These are phyloP conservation scores for Etia nguti DNA, from an alignment of 2,113 vertebrate genomes.

Conservation along the genomic window DNA sequence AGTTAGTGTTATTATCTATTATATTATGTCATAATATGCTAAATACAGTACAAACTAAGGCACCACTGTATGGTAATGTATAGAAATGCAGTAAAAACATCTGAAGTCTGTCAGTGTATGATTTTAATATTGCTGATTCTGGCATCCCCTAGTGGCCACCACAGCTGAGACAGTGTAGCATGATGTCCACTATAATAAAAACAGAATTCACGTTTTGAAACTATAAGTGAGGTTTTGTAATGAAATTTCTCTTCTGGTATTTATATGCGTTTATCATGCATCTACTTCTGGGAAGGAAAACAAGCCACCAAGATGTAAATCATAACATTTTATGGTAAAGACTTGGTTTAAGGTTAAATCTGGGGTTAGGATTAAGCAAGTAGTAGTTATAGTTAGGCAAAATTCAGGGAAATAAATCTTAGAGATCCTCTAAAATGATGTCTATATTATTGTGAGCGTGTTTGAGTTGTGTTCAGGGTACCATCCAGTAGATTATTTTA, in stretches of 20 bases:
- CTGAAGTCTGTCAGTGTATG: neutral
- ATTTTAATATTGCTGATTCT: neutral
- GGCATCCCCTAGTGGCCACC: neutral
- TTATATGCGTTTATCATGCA: neutral
- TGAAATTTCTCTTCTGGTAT: neutral
- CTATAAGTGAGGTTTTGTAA: neutral
- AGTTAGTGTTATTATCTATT: neutral
- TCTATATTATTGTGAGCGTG: neutral
- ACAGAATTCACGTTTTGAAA: neutral
- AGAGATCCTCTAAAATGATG: neutral
- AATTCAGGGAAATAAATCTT: neutral
- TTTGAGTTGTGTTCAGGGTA: neutral
- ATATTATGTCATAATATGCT: neutral
- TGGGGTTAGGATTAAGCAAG: neutral
- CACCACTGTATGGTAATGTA: neutral
- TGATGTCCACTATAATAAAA: neutral
- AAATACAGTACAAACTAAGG: neutral
- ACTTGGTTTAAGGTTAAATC: neutral
- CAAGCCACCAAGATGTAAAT: rapidly evolving
- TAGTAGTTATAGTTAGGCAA: neutral
- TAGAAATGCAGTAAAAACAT: neutral
- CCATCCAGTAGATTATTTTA: conserved; percentile 23
- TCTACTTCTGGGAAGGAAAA: neutral
- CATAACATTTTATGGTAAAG: neutral
- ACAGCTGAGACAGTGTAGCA: neutral